Conservation (phyloP, 1,140 invertebrate species). For the Drosophila nannoptera region DNA sequence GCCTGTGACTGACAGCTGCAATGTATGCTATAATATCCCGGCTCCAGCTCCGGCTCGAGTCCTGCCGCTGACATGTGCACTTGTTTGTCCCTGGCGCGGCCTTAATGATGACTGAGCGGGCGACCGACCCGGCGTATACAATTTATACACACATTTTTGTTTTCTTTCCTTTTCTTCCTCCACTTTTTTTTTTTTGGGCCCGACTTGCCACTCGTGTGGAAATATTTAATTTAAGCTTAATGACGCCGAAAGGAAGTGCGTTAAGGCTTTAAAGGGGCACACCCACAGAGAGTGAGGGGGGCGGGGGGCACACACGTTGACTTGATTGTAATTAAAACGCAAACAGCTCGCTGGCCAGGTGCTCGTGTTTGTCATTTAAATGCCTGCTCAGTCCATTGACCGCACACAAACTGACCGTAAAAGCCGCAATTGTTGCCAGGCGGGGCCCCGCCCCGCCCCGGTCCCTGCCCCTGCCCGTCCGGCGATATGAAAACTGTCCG, state of each 20-base stretch:
- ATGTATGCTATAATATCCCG: constrained; percentile 76
- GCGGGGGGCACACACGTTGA: not conserved
- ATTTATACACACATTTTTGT: constrained; percentile 44
- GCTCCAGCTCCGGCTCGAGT: constrained; percentile 12
- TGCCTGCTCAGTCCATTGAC: constrained; percentile 38
- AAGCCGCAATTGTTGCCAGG: constrained; percentile 69
- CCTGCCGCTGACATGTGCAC: constrained; percentile 70
- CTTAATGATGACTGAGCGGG: constrained; percentile 76
- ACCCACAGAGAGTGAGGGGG: constrained; percentile 22
- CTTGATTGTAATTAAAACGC: constrained; percentile 73
- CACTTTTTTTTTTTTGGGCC: not conserved
- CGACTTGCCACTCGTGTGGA: constrained; percentile 62
- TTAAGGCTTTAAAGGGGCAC: constrained; percentile 58
- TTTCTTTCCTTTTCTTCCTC: not conserved
- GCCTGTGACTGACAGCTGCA: constrained; percentile 71
- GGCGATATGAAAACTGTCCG: constrained; percentile 42
- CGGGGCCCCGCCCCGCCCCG: constrained; percentile 22
- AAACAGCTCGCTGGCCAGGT: constrained; percentile 37
- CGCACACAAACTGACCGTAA: constrained; percentile 62
- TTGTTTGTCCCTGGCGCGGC: constrained; percentile 67
- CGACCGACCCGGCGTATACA: constrained; percentile 44
- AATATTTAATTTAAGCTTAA: constrained; percentile 78
- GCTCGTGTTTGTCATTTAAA: constrained; percentile 68
- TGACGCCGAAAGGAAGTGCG: constrained; percentile 65
- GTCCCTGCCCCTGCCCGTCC: not conserved